Base-by-base conservation (phyloP, 2,888 invertebrate genomes). In the Ichneumoninae sp. region DNA sequence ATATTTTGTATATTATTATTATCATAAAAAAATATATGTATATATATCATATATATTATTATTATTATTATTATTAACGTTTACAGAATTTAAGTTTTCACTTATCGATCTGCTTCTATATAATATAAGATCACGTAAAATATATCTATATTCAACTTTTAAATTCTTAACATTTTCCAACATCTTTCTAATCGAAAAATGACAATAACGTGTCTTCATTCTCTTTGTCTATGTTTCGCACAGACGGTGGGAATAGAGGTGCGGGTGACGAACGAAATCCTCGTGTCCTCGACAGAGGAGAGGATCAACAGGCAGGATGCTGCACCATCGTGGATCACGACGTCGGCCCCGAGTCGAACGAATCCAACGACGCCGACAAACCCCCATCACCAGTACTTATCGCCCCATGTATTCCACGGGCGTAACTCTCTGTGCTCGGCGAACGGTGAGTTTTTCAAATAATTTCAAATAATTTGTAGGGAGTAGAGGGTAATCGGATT, bases 371-470 rank as follows among this genome's bases (percentile, higher is more conserved):
- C 91, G 57, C 92, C 92, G 44, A 91, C 91, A 19, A 90, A 91
- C 81, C 90, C 90, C 74, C 91, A 91, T 30, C 88, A 87, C 8
- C 92, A 92, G 82, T 92, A 91, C 85, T 91, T 94, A 76, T 94
- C 94, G 47, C 94, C 94, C 52, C 92, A 94, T 87, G 91, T 94
- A 71, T 93, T 94, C 80, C 93, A 94, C 77, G 94, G 94, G 13
- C 92, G 94, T 69, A 94, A 94, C 87, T 94, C 94, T 1, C 90
- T 94, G 52, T 94, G 94, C 83, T 94, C 94, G 16, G 93, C 93
- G 16, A 94, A 94, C 87, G 94, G 94, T 94, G 89, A 92, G 92
- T 84, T 76, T 65, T 76, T 77, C 50, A 47, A 26, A 68, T 78
- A 71, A 82, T 86, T 75, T 33, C 57, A 22, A 19, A 19, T 19